Base-by-base conservation (phyloP, 2,888 invertebrate genomes). In the Cryptus armator region DNA sequence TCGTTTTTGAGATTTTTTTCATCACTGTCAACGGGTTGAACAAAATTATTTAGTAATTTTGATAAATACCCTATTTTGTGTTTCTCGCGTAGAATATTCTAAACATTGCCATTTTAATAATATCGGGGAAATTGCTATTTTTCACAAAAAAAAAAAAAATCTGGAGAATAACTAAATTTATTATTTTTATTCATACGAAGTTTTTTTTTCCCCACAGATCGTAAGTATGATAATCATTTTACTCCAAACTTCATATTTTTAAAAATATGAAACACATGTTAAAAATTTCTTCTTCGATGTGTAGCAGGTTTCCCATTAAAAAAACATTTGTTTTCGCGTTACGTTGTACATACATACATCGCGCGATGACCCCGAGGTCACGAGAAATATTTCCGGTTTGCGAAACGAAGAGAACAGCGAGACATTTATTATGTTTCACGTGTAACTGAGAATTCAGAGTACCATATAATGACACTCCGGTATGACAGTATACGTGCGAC, bases 401-500 rank as follows among this genome's bases (percentile, higher is more conserved):
- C 16, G 53, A 5, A 19, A 64, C 16, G 70, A 19, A 19, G 10
- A 46, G 5, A 44, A 43, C 32, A 76, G 48, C 75, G 59, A 37
- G 29, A 75, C 14, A 51, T 64, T 9, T 64, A 32, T 51, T 72
- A 19, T 51, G 14, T 46, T 51, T 48, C 37, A 51, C 53, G 68
- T n/a, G 70, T 75, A 75, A 64, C 37, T 24, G 51, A 19, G 59
- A 82, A 82, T 78, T 75, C 19, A n/a, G 56, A 66, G 56, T 56
- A 64, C 46, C 66, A 16, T 14, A 44, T 12, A 51, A 67, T 77
- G 62, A 81, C 56, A 46, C 19, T 43, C 32, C 44, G 32, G 51
- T 72, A 53, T 64, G 74, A 66, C 82, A 66, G 70, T 68, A 62
- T 37, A 70, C 62, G 81, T 71, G 64, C 71, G 59, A 37, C 19